Evolutionary conservation across 92 coral and sea anemone species (phyloP), one percentile per base, ranked within the genome.

Genomic region (Parazoanthus swiftii): DNA sequence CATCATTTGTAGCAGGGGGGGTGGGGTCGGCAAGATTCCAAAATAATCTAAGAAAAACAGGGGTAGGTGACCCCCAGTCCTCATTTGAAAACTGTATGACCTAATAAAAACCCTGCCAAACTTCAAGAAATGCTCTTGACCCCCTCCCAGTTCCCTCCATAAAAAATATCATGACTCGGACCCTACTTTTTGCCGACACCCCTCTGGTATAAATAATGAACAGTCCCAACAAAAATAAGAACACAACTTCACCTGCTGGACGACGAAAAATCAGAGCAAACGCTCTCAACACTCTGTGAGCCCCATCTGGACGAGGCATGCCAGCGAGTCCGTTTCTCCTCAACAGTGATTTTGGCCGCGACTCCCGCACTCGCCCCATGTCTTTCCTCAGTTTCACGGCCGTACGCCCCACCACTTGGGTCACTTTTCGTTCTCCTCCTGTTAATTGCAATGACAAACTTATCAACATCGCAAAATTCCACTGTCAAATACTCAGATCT

Each of bases 241-340:
- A 39, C 42, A 39, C 42, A 39, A 39, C 42, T 59, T 59, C 36
- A 84, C 87, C 79, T 84, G 79, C 87, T 84, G 4, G 87, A 35
- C 25, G 87, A 6, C 23, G 87, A 84, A 48, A 84, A 5, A 16
- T 84, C 87, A 5, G 87, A 84, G 79, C 68, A 66, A 39, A 13
- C 35, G 50, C 87, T 84, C 7, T 84, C 87, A 1, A 84, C 26
- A 72, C 87, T 84, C 20, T 23, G 78, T 20, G 87, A 84, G 11
- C 85, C 50, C 42, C 29, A 48, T 54, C 26, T 84, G 23, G 35
- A 0, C 29, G 77, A 48, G 16, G 38, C 46, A 16, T 68, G 66
- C 87, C 87, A 84, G 29, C 87, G 78, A 15, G 26, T 71, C 7
- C 87, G 87, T 71, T 51, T 84, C 16, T 84, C 87, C 66, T 84